These are phyloP conservation scores for Zaprionus kolodkinae DNA, from an alignment of 1,140 invertebrate species.

Conservation along the genomic window DNA sequence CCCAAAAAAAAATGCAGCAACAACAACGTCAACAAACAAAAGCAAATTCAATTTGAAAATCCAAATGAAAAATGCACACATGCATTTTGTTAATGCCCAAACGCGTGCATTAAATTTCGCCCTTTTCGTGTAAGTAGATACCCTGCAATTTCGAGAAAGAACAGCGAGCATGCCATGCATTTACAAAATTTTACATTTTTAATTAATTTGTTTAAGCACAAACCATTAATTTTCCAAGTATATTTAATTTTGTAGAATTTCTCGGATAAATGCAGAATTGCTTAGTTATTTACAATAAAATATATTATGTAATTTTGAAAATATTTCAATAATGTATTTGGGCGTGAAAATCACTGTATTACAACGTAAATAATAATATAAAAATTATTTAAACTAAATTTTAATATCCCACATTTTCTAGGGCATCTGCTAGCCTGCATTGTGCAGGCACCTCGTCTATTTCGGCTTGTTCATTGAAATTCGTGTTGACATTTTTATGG, in stretches of 20 bases:
- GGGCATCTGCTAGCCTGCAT: background rate
- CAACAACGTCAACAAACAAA: background rate
- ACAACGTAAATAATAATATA: too few species aligned
- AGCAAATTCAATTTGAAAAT: background rate
- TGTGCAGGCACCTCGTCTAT: background rate
- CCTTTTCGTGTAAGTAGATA: slow-evolving; percentile 30
- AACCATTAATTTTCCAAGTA: too few species aligned
- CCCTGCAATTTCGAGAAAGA: background rate
- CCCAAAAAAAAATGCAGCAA: slow-evolving; percentile 24
- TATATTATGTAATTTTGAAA: too few species aligned
- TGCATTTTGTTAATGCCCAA: slow-evolving; percentile 6
- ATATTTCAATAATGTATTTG: background rate
- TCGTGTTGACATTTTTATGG: slow-evolving; percentile 61
- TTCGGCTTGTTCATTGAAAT: slow-evolving; percentile 51
- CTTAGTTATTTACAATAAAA: too few species aligned
- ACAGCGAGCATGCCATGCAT: too few species aligned
- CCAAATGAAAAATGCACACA: slow-evolving; percentile 2
- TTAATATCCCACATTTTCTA: background rate
- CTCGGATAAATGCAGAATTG: too few species aligned
- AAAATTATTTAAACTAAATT: too few species aligned
- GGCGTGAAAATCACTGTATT: too few species aligned
- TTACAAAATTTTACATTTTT: background rate
- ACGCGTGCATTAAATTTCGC: slow-evolving; percentile 19
- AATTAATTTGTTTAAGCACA: background rate
- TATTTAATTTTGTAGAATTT: too few species aligned